Evolutionary conservation across 2,113 vertebrate genomes (phyloP).

Genomic region (Taurulus bubalis): DNA sequence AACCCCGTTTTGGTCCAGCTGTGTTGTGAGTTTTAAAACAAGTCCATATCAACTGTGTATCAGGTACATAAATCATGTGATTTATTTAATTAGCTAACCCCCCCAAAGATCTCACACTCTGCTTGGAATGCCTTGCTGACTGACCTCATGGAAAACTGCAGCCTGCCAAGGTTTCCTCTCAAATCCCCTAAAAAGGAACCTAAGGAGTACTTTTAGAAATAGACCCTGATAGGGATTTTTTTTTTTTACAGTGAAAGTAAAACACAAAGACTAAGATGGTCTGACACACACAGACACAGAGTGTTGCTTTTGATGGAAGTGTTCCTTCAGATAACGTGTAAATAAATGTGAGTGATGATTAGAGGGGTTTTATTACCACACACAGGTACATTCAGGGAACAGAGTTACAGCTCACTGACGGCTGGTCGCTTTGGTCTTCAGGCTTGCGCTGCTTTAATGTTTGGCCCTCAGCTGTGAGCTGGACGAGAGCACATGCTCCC

Average conservation of each 20-base stretch:
- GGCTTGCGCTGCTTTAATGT: conserved; percentile 47
- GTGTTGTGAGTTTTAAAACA: conserved; percentile 56
- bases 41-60: conserved; percentile 64
- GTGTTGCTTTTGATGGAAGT: conserved; percentile 27
- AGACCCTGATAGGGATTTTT: conserved; percentile 54
- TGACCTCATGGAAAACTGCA: conserved; percentile 82
- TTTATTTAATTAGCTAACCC: conserved; percentile 74
- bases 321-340: neutral
- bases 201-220: conserved; percentile 69
- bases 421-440: conserved; percentile 40
- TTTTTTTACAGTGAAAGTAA: conserved; percentile 45
- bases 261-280: conserved; percentile 33
- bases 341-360: neutral
- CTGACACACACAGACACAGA: conserved; percentile 38
- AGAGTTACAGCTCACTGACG: conserved; percentile 30
- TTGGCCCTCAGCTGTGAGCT: conserved; percentile 71
- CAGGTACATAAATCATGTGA: conserved; percentile 77
- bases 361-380: conserved; percentile 25
- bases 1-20: conserved; percentile 45
- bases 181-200: conserved; percentile 83
- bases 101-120: conserved; percentile 74
- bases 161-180: conserved; percentile 78
- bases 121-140: conserved; percentile 72
- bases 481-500: conserved; percentile 66
- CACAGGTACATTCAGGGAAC: conserved; percentile 20